Percentiles rank a stretch among this genome's conserved stretches.
Conservation (phyloP, 2,888 invertebrate species). For the Drosophila siamana region DNA sequence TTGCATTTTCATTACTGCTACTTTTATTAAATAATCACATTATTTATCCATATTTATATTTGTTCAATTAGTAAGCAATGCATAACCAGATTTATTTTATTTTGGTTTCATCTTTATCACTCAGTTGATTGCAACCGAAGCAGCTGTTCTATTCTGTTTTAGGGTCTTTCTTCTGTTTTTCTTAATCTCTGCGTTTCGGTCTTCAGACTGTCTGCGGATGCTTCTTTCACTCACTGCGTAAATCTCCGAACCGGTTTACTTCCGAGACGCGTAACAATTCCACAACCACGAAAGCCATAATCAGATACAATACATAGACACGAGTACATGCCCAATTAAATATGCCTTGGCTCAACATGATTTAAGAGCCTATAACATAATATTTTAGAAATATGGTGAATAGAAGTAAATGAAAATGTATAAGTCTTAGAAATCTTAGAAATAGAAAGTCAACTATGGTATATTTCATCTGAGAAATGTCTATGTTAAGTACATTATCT, state of each 20-base stretch:
- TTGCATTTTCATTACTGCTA: slow-evolving; percentile 23
- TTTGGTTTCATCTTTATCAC: slow-evolving; percentile 5
- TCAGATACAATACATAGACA: slow-evolving; percentile 9
- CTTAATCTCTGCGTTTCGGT: slow-evolving; percentile 10
- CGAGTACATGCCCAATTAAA: slow-evolving; percentile 7
- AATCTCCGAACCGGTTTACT: slow-evolving; percentile 59
- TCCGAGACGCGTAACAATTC: slow-evolving; percentile 34
- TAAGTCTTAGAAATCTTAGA: neutral
- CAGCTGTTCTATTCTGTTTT: slow-evolving; percentile 30
- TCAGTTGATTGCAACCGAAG: slow-evolving; percentile 8
- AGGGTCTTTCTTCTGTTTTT: slow-evolving; percentile 11
- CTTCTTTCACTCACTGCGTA: slow-evolving; percentile 22
- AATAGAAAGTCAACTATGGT: neutral
- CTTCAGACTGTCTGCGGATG: slow-evolving; percentile 17
- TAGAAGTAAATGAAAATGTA: neutral
- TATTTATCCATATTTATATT: slow-evolving; percentile 22
- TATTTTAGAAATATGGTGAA: no score
- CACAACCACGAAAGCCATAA: neutral
- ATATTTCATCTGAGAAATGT: neutral
- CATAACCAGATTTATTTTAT: neutral
- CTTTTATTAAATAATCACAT: slow-evolving; percentile 32
- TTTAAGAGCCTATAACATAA: slow-evolving; percentile 1
- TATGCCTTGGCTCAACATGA: neutral
- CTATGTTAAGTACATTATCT: neutral
- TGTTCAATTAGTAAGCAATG: slow-evolving; percentile 19